Base-by-base conservation (phyloP, 2,888 invertebrate species). In the Syritta pipiens region DNA sequence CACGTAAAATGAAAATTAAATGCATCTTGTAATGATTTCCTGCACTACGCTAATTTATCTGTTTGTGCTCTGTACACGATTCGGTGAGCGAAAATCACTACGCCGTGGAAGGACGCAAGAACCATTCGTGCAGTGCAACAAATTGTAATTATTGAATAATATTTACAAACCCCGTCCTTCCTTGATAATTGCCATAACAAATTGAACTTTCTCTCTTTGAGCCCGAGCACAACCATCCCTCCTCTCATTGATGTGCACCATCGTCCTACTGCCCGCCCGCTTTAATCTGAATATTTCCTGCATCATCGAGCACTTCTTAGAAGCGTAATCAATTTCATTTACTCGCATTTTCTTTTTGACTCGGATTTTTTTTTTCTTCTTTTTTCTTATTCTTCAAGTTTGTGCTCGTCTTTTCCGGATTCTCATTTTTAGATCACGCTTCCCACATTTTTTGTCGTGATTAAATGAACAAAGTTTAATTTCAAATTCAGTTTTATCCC, bases 381-480 rank as follows among this genome's bases (percentile, higher is more conserved):
- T 26, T 22, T 30, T 40, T 1, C 12, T 26, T 46, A 6, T 3
- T 5, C 37, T 14, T 9, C 37, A n/a, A n/a, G 14, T 17, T 37
- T 22, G 19, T 3, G 14, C 14, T 40, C 24, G 4, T 51, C 4
- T n/a, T 32, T 28, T 6, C 14, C 17, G 6, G 5, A 6, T 14
- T 28, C 28, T 28, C 28, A n/a, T 28, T 4, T n/a, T n/a, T n/a
- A n/a, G n/a, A n/a, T n/a, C n/a, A n/a, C n/a, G n/a, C n/a, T 28
- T 28, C 28, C 4, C n/a, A 9, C 28, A 44, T 32, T 53, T 20
- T 12, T 20, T 42, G 37, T 42, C 48, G 44, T 74, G 67, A 67
- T 79, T 79, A 74, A 79, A 79, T 79, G 79, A 74, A 74, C 79
- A 79, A 79, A 79, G 79, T 79, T 79, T 79, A 79, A 79, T 74